phyloP scores from a whole-genome alignment of 2,888 invertebrate genomes.

The Orthosia incerta region DNA sequence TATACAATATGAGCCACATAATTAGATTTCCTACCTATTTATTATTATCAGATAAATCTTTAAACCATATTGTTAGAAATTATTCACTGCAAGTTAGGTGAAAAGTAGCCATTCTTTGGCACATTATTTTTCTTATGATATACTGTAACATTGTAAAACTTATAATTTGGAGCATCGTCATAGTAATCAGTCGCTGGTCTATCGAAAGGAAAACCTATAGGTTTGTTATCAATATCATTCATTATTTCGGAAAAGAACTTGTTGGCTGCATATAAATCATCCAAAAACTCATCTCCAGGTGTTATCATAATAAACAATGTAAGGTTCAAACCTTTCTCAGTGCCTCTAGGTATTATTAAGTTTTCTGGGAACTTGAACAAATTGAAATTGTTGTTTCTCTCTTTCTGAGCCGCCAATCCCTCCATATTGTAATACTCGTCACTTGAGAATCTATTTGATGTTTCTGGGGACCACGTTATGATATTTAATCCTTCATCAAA shows the following conservation, averaged over 20 bases:
- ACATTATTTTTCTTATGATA: slow-evolving; percentile 76
- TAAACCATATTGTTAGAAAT: neutral
- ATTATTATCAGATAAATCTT: neutral
- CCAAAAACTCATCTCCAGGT: slow-evolving; percentile 67
- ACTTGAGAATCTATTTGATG: slow-evolving; percentile 74
- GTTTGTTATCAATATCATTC: slow-evolving; percentile 76
- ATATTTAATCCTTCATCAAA: slow-evolving; percentile 78
- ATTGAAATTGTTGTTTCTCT: slow-evolving; percentile 72
- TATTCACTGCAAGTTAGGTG: slow-evolving; percentile 77
- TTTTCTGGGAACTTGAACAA: slow-evolving; percentile 84
- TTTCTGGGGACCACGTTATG: slow-evolving; percentile 79
- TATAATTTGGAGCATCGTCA: slow-evolving; percentile 77
- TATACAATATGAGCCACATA: neutral
- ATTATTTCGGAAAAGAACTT: slow-evolving; percentile 71
- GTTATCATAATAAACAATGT: slow-evolving; percentile 84
- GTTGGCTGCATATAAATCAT: slow-evolving; percentile 62
- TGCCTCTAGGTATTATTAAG: slow-evolving; percentile 82
- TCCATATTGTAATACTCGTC: slow-evolving; percentile 78
- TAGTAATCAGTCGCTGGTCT: slow-evolving; percentile 73
- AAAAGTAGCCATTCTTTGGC: slow-evolving; percentile 75
- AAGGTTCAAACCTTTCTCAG: slow-evolving; percentile 79
- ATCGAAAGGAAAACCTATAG: slow-evolving; percentile 87
- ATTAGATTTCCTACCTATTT: neutral
- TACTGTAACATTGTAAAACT: slow-evolving; percentile 82
- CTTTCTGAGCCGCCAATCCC: slow-evolving; percentile 52